Evolutionary conservation across 2,888 invertebrate genomes (phyloP).

Genomic region (Celastrina argiolus): DNA sequence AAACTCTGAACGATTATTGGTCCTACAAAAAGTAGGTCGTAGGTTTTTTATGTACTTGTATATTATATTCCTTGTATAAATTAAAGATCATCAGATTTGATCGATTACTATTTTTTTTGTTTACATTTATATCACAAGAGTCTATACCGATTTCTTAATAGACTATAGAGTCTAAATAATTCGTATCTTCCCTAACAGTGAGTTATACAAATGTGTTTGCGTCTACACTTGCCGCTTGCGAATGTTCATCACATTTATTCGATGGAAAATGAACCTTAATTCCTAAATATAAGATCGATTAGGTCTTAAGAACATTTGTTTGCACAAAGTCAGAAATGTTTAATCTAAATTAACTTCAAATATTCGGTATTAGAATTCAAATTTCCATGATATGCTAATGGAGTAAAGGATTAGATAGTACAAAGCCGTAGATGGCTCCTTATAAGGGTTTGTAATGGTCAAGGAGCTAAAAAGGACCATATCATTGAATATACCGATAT

Average conservation of each 20-base stretch:
- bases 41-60: too few relatives aligned
- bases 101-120: too few relatives aligned
- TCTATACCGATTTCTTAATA: too few relatives aligned
- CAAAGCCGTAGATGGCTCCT: conserved; percentile 35
- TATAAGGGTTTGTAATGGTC: conserved; percentile 34
- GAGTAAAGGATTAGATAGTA: conserved; percentile 37
- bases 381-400: conserved; percentile 26
- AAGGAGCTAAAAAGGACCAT: conserved; percentile 35
- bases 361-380: conserved; percentile 21
- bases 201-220: conserved; percentile 36
- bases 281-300: not conserved
- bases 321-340: not conserved
- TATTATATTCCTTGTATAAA: too few relatives aligned
- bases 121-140: too few relatives aligned
- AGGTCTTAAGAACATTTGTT: not conserved
- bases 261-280: not conserved
- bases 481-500: conserved; percentile 31
- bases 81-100: too few relatives aligned
- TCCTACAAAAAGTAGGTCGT: too few relatives aligned
- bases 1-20: too few relatives aligned
- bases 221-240: conserved; percentile 12
- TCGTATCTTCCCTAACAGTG: conserved; percentile 32
- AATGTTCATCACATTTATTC: not conserved
- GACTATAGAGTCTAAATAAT: conserved; percentile 23
- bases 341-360: conserved; percentile 23